Evolutionary conservation across 2,797 vertebrate genomes (phyloP), one percentile per base, ranked within the genome.

Genomic region (Amphiprion clarkii): DNA sequence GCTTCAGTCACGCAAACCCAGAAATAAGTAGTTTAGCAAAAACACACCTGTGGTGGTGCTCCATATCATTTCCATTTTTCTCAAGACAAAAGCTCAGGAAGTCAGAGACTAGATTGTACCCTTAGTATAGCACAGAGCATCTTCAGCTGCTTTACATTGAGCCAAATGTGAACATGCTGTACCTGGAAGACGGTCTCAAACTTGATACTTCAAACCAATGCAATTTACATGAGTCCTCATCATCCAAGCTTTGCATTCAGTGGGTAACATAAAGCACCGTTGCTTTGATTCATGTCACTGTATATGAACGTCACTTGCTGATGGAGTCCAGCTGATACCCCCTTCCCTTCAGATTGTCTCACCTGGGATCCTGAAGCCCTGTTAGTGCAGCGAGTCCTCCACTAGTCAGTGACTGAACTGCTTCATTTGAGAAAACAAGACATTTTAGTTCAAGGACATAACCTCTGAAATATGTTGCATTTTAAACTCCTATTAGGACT

Each of bases 21-120:
- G 19, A 49, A n/a, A 49, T n/a, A 10, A 49, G 44, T 8, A 40
- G 42, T 67, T 70, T 3, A 36, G 14, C 14, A 53, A 58, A 33
- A 59, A 61, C 60, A 44, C 66, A 75, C 23, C 39, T 73, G 46
- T 4, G 4, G 27, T 23, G 60, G 23, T 56, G 74, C 58, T 68
- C 13, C 25, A 14, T 31, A 9, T 62, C 2, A 36, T 66, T 63
- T 70, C 23, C 52, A 66, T 61, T 49, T 48, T 68, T 56, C 42
- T 76, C 54, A 31, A 74, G 53, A 74, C 63, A 74, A 78, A 83
- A 79, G 81, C 93, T 93, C 90, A 93, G 90, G 88, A 91, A 84
- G 76, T 44, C 33, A 44, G 62, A 48, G 76, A 63, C 31, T 19
- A 63, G 66, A 80, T 25, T 42, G 52, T 58, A 33, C 17, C 46